Conservation (phyloP, 2,888 invertebrate species). For the Euphydryas editha region DNA sequence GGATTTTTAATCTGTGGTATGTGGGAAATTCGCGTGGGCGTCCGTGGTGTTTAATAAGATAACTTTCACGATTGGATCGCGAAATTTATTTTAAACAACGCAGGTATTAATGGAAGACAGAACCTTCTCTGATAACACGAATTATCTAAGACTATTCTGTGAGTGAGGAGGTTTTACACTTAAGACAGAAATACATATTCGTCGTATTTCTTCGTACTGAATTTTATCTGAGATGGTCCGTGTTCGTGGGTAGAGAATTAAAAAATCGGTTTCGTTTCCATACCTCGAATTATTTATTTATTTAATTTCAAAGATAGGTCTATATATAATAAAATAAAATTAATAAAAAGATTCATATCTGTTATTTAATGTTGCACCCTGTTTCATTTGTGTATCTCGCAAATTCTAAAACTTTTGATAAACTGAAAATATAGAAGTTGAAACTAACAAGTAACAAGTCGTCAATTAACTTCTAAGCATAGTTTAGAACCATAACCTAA, state of each 20-base stretch:
- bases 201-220: background rate
- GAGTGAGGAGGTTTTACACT: background rate
- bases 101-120: constrained; percentile 1
- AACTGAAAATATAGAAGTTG: background rate
- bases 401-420: background rate
- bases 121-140: background rate
- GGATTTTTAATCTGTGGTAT: constrained; percentile 48
- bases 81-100: constrained; percentile 24
- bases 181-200: no score
- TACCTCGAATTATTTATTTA: no score
- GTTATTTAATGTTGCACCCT: no score
- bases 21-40: constrained; percentile 39
- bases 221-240: no score
- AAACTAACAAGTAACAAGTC: no score
- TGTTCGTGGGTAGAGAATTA: no score
- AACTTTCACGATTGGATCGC: constrained; percentile 35
- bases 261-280: no score
- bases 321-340: no score
- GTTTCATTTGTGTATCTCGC: no score
- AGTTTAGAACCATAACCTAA: background rate
- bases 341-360: no score
- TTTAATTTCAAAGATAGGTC: no score
- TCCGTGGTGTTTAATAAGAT: constrained; percentile 32
- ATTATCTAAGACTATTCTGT: background rate
- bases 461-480: background rate